These are phyloP conservation scores for Idris sp. DNA, from an alignment of 1,140 invertebrate genomes.

Conservation along the genomic window DNA sequence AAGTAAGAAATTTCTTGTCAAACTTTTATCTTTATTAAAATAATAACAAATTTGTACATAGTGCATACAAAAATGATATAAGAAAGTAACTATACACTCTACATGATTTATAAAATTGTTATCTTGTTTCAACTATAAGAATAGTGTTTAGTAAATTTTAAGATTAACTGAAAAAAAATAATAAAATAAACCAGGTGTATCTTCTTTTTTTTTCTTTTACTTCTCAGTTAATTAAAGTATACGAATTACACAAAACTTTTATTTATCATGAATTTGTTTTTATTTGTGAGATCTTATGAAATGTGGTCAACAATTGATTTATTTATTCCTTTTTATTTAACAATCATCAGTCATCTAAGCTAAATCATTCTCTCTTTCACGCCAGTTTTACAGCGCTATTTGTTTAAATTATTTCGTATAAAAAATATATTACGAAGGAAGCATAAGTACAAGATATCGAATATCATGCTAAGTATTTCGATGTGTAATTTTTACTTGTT, in stretches of 20 bases:
- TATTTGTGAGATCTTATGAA: slow-evolving; percentile 40
- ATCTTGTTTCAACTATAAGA: slow-evolving; percentile 12
- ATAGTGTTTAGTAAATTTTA: slow-evolving; percentile 9
- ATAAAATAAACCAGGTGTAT: no score
- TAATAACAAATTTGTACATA: slow-evolving; percentile 32
- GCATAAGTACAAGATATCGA: slow-evolving; percentile 66
- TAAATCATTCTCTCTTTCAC: slow-evolving; percentile 45
- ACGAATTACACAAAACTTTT: no score
- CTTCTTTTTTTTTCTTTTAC: no score
- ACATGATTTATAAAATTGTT: slow-evolving; percentile 13
- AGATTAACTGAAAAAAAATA: slow-evolving; percentile 6
- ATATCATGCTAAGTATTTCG: slow-evolving; percentile 46
- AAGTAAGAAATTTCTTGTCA: no score
- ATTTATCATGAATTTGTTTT: slow-evolving; percentile 32
- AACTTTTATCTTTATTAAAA: slow-evolving; percentile 23
- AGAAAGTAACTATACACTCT: slow-evolving; percentile 25
- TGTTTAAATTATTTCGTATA: slow-evolving; percentile 66
- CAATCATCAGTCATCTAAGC: slow-evolving; percentile 44
- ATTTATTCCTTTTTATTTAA: slow-evolving; percentile 44
- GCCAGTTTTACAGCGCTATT: slow-evolving; percentile 34
- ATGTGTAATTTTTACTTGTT: slow-evolving; percentile 39
- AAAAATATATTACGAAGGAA: slow-evolving; percentile 69
- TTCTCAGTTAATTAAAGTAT: not conserved
- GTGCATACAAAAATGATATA: slow-evolving; percentile 37
- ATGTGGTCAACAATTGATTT: slow-evolving; percentile 46